Evolutionary conservation across 2,888 invertebrate genomes (phyloP), one percentile per base, ranked within the genome.

Genomic region (Metellina segmentata): DNA sequence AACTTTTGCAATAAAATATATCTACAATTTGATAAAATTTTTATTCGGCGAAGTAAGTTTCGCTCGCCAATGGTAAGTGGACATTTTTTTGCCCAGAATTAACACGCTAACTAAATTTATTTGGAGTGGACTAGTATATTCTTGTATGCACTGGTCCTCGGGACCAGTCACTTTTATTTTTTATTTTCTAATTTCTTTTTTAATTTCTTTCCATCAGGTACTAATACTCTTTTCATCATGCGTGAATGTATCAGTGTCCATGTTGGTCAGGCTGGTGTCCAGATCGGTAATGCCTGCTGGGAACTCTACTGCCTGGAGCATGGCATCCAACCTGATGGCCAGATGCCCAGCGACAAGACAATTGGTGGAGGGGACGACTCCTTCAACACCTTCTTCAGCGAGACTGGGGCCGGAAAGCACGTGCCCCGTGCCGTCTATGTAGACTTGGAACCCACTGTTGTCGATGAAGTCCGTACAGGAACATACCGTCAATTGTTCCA

Each of bases 341-440:
- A 96, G 96, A 98, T 98, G 98, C 98, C 98, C 20, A 97, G 97
- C 0, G 98, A 98, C 95, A 98, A 98, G 96, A 97, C 97, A 94
- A 96, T 98, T 93, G 98, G 98, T 83, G 97, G 97, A 93, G 95
- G 95, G 69, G 96, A 96, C 94, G 95, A 95, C 93, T 95, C 95
- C 19, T 96, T 95, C 94, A 96, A 96, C 93, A 96, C 96, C 16
- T 96, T 96, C 94, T 96, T 96, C 94, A 95, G 95, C 93, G 95
- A 98, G 95, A 98, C 98, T 7, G 97, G 96, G 93, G 96, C 97
- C 87, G 98, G 98, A 13, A 98, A 98, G 95, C 97, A 98, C 96
- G 98, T 98, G 81, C 98, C 98, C 0, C 96, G 98, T 93, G 97
- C 97, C 0, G 90, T 90, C 0, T 97, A 98, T 96, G 97, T 98